Percentiles rank a stretch among this genome's conserved stretches.
Evolutionary conservation across 1,140 invertebrate genomes (phyloP).

Genomic region (Ceratitis capitata): DNA sequence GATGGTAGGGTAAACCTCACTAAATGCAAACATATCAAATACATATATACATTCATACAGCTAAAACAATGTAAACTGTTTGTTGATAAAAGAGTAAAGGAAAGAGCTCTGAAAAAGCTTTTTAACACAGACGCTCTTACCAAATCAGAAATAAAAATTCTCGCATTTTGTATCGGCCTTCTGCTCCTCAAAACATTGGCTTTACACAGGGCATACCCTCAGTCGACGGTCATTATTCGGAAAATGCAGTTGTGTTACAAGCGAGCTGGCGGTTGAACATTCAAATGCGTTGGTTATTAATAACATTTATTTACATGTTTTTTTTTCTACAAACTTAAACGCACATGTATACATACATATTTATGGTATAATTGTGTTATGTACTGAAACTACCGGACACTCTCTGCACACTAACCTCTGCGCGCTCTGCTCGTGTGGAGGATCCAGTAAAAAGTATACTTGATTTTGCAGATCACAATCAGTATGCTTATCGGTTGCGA

Average conservation of each 20-base stretch:
- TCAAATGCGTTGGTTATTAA: not conserved
- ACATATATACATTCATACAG: too few relatives aligned
- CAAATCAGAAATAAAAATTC: not conserved
- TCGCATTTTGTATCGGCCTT: not conserved
- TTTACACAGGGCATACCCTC: not conserved
- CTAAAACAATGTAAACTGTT: too few relatives aligned
- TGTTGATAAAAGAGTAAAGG: not conserved
- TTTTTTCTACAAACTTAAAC: not conserved
- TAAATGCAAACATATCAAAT: too few relatives aligned
- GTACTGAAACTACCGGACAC: not conserved
- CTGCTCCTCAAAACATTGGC: not conserved
- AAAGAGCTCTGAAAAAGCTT: not conserved
- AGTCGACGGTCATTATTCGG: conserved; percentile 1
- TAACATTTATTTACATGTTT: not conserved
- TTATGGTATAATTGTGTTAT: conserved; percentile 5
- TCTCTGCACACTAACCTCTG: not conserved
- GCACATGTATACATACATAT: too few relatives aligned
- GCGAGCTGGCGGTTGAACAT: not conserved
- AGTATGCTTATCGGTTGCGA: not conserved
- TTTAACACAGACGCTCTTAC: not conserved
- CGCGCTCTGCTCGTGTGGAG: not conserved
- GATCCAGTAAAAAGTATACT: not conserved
- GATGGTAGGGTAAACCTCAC: too few relatives aligned
- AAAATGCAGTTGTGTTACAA: not conserved
- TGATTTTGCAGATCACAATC: not conserved